Conservation (phyloP, 2,888 invertebrate genomes). For the Chaetogeoica ovagalla region DNA sequence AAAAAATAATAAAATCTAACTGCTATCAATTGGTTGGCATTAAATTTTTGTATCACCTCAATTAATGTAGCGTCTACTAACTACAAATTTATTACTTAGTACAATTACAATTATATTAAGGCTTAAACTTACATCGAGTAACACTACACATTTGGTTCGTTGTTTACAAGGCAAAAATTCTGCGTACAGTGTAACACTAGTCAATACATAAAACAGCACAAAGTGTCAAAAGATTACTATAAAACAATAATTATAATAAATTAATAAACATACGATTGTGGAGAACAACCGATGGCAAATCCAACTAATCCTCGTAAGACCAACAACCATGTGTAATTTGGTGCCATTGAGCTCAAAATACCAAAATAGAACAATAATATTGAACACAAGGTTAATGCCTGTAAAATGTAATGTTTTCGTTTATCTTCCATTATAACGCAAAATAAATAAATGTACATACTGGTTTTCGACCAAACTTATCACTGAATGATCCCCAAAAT, state of each 20-base stretch:
- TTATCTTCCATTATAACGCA: background rate
- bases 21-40: background rate
- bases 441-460: slow-evolving; percentile 62
- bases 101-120: slow-evolving; percentile 1
- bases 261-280: slow-evolving; percentile 82
- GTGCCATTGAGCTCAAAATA: slow-evolving; percentile 83
- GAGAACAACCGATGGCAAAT: slow-evolving; percentile 94
- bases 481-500: slow-evolving; percentile 94
- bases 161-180: slow-evolving; percentile 94
- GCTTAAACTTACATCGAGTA: slow-evolving; percentile 79
- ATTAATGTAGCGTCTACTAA: background rate
- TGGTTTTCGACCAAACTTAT: slow-evolving; percentile 86
- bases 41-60: slow-evolving; percentile 15
- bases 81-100: slow-evolving; percentile 5
- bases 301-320: slow-evolving; percentile 90
- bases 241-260: slow-evolving; percentile 49
- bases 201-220: slow-evolving; percentile 57
- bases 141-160: slow-evolving; percentile 90
- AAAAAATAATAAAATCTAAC: background rate
- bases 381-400: slow-evolving; percentile 90
- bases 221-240: slow-evolving; percentile 48
- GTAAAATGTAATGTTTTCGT: slow-evolving; percentile 57
- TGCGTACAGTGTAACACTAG: slow-evolving; percentile 90
- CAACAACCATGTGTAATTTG: slow-evolving; percentile 87
- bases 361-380: slow-evolving; percentile 89